Conservation (phyloP, 2,888 invertebrate genomes). For the Dyspetes luteomarginatus region DNA sequence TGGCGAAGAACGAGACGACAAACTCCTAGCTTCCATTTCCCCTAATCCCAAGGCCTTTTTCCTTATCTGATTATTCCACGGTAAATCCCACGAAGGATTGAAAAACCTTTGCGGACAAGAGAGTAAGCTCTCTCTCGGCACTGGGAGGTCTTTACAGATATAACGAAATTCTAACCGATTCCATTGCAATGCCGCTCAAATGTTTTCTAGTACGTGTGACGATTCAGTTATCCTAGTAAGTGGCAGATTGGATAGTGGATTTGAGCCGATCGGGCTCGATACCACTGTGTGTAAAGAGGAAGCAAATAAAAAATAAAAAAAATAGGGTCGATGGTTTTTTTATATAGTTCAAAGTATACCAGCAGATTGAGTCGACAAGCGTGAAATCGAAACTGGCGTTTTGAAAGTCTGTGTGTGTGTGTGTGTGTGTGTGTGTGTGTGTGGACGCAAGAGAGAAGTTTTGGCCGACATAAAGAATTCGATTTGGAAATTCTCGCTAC, state of each 20-base stretch:
- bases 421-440: slow-evolving; percentile 18
- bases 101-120: slow-evolving; percentile 69
- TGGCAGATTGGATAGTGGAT: slow-evolving; percentile 40
- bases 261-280: slow-evolving; percentile 26
- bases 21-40: slow-evolving; percentile 41
- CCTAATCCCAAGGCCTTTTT: slow-evolving; percentile 68
- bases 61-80: slow-evolving; percentile 77
- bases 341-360: slow-evolving; percentile 41
- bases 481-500: slow-evolving; percentile 38
- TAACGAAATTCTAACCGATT: slow-evolving; percentile 29
- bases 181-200: neutral
- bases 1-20: slow-evolving; percentile 34
- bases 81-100: slow-evolving; percentile 75
- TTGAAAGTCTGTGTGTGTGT: slow-evolving; percentile 22
- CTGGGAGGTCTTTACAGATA: slow-evolving; percentile 29
- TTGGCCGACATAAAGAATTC: slow-evolving; percentile 37
- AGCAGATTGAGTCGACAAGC: slow-evolving; percentile 39
- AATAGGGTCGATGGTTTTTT: slow-evolving; percentile 11
- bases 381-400: slow-evolving; percentile 53
- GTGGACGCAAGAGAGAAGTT: slow-evolving; percentile 7
- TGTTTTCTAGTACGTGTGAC: neutral
- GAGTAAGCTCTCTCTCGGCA: slow-evolving; percentile 48
- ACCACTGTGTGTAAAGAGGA: slow-evolving; percentile 14
- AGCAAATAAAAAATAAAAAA: slow-evolving; percentile 9
- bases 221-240: slow-evolving; percentile 19